A percentile compares a stretch with the other conserved stretches of the same genome.
These are phyloP conservation scores for Spea multiplicata DNA, from an alignment of 2,113 vertebrate species.

Conservation along the genomic window DNA sequence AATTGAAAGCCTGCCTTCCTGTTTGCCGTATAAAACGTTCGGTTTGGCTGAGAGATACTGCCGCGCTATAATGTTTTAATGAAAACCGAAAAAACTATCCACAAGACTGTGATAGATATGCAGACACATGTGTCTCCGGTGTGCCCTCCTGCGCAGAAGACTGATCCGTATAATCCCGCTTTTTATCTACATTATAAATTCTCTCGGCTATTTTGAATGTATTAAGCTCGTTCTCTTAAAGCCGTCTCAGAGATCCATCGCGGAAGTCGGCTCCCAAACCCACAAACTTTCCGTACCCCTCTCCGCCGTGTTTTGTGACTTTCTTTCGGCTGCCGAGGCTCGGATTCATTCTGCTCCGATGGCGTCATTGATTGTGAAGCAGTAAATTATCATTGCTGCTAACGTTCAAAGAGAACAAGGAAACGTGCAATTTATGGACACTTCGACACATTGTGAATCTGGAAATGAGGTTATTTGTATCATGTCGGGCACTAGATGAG, in stretches of 20 bases:
- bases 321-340: constrained; percentile 6
- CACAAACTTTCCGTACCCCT: constrained; percentile 6
- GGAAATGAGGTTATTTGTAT: constrained; percentile 22
- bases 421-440: constrained; percentile 42
- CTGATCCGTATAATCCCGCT: constrained; percentile 29
- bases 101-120: constrained; percentile 42
- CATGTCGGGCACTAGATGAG: neutral
- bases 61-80: constrained; percentile 49
- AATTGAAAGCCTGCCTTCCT: constrained; percentile 43
- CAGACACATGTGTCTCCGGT: constrained; percentile 20
- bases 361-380: constrained; percentile 37
- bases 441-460: constrained; percentile 31
- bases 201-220: constrained; percentile 46
- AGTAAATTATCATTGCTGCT: constrained; percentile 34
- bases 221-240: constrained; percentile 42
- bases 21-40: constrained; percentile 47
- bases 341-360: constrained; percentile 34
- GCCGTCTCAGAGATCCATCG: constrained; percentile 35
- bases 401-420: constrained; percentile 32
- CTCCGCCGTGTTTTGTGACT: neutral
- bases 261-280: neutral
- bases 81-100: constrained; percentile 38
- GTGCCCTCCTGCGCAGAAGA: constrained; percentile 35
- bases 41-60: constrained; percentile 40
- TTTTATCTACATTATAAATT: constrained; percentile 49